A percentile compares a stretch with the other conserved stretches of the same genome.
Evolutionary conservation across 2,113 vertebrate species (phyloP).

Genomic region (Chaenocephalus aceratus): DNA sequence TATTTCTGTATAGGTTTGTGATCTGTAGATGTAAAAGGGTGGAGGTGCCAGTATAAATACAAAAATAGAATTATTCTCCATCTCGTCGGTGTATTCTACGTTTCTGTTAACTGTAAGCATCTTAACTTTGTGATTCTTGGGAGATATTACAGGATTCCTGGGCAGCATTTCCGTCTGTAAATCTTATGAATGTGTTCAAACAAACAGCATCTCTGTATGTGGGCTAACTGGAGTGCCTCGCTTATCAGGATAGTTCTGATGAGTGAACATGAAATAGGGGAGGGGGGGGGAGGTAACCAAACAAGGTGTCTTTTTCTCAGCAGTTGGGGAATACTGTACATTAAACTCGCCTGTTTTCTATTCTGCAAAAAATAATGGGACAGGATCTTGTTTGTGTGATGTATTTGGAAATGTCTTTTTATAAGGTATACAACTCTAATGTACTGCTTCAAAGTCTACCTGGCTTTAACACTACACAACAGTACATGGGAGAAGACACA

Average conservation of each 20-base stretch:
- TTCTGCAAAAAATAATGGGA: constrained; percentile 33
- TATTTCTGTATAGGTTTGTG: constrained; percentile 50
- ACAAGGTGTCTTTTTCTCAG: constrained; percentile 28
- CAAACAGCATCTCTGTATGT: constrained; percentile 46
- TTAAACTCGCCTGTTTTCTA: constrained; percentile 57
- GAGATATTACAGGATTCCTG: constrained; percentile 29
- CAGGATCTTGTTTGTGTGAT: constrained; percentile 54
- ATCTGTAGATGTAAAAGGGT: constrained; percentile 22
- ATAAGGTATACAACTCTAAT: constrained; percentile 49
- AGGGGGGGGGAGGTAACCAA: constrained; percentile 11
- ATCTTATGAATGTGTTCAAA: constrained; percentile 80
- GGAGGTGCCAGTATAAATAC: not conserved
- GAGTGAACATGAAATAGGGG: constrained; percentile 17
- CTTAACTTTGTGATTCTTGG: constrained; percentile 32
- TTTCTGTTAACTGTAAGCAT: constrained; percentile 25
- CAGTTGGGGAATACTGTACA: constrained; percentile 39
- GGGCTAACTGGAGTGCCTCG: constrained; percentile 78
- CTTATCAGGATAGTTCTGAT: constrained; percentile 50
- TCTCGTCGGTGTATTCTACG: not conserved
- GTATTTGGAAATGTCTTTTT: constrained; percentile 39
- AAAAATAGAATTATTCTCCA: constrained; percentile 22
- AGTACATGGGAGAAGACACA: constrained; percentile 46
- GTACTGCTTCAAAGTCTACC: constrained; percentile 35
- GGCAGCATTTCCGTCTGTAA: constrained; percentile 30
- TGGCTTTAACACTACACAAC: constrained; percentile 41